Conservation (phyloP, 2,888 invertebrate species). For the Drosophila testacea region DNA sequence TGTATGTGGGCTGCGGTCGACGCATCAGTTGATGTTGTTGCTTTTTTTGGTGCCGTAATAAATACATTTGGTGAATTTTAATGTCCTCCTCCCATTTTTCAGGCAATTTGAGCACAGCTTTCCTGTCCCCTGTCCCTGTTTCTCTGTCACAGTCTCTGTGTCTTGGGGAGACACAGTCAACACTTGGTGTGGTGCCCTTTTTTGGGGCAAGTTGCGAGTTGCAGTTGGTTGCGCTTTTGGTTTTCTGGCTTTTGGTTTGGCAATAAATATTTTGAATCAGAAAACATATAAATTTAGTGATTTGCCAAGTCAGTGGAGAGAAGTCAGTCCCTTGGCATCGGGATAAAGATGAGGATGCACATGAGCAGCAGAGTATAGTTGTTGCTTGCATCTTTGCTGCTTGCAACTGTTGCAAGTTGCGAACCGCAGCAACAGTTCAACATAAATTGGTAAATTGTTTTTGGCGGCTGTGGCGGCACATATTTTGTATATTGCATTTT, state of each 20-base stretch:
- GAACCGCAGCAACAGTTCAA: constrained; percentile 70
- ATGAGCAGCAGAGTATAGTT: constrained; percentile 12
- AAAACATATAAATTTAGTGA: constrained; percentile 84
- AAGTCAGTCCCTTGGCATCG: constrained; percentile 40
- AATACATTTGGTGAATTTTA: constrained; percentile 84
- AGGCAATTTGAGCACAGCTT: constrained; percentile 75
- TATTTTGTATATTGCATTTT: constrained; percentile 78
- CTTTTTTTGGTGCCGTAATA: constrained; percentile 80
- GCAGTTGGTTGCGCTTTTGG: constrained; percentile 15
- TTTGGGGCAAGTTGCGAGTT: constrained; percentile 54
- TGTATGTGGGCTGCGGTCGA: constrained; percentile 62
- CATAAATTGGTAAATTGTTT: constrained; percentile 83
- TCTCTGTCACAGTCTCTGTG: background rate
- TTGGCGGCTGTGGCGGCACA: constrained; percentile 74
- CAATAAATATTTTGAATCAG: constrained; percentile 84
- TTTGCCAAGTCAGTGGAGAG: constrained; percentile 74
- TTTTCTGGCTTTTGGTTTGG: constrained; percentile 62
- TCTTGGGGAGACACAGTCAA: constrained; percentile 25
- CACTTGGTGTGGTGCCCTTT: constrained; percentile 65
- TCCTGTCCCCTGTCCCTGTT: background rate
- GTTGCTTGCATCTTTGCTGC: constrained; percentile 12
- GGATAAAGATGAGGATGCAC: constrained; percentile 25
- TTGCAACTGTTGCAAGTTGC: constrained; percentile 37
- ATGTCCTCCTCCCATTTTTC: constrained; percentile 83
- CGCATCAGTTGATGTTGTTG: constrained; percentile 71